Evolutionary conservation across 2,888 invertebrate species (phyloP), one percentile per base, ranked within the genome.

Genomic region (Masnerella sp.): DNA sequence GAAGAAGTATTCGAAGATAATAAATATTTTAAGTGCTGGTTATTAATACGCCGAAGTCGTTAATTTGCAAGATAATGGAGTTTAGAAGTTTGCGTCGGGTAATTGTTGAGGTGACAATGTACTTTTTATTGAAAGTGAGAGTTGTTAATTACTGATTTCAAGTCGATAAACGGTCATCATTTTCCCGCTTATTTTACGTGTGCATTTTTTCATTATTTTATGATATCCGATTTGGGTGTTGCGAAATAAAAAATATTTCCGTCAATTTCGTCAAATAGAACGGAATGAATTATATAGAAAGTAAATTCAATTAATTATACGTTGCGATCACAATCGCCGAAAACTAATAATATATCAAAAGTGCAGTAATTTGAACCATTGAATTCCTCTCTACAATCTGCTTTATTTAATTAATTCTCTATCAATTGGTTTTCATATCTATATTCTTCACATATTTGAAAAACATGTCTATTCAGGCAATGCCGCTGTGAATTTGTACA

Each of bases 341-440:
- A 52, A 64, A 58, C 58, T 64, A 40, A 71, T 71, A 64, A 64
- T 58, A 58, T 51, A 51, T 64, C 58, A 68, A 74, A 74, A 47
- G 61, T 58, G 49, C 68, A 54, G 49, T 64, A 65, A 65, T 65
- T 47, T 52, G 45, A 69, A 43, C 49, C 52, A 40, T 20, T 59
- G 52, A 69, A 69, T 69, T 65, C 49, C 69, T 17, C 61, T 38
- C n/a, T 30, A 40, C 49, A n/a, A 45, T 12, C 40, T 59, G 65
- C 51, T 70, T 70, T 70, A 69, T 70, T 74, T 65, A 74, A 70
- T 74, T 74, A 74, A 74, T 74, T 61, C 74, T 54, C 61, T 51
- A 54, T 56, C 70, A 51, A 74, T 70, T 67, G 65, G 61, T 52
- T 70, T 74, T 74, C 65, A 74, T 74, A 70, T 56, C 61, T 62